phyloP scores from a whole-genome alignment of 1,140 invertebrate species.

The Episyrphus balteatus region DNA sequence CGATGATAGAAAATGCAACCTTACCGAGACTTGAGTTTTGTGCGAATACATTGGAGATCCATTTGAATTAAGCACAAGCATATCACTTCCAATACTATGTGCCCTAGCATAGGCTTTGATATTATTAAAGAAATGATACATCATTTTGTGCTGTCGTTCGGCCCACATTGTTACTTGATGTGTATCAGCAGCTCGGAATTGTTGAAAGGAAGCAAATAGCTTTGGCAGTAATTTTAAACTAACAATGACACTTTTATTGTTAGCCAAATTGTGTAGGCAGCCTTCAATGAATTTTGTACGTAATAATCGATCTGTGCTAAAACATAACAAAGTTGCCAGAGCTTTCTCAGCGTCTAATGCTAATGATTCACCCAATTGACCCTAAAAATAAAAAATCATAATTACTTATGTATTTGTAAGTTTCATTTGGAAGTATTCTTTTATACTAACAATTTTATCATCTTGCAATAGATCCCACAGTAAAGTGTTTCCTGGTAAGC shows the following conservation, averaged over 20 bases:
- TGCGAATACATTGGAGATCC: slow-evolving; percentile 59
- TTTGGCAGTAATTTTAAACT: slow-evolving; percentile 80
- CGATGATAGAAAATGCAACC: slow-evolving; percentile 82
- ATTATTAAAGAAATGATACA: slow-evolving; percentile 85
- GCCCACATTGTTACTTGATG: slow-evolving; percentile 79
- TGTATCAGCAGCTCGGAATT: slow-evolving; percentile 70
- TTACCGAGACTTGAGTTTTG: slow-evolving; percentile 79
- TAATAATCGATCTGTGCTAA: slow-evolving; percentile 76
- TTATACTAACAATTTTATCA: slow-evolving; percentile 67
- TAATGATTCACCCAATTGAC: slow-evolving; percentile 73
- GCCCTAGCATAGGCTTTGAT: slow-evolving; percentile 48
- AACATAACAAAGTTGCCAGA: slow-evolving; percentile 77
- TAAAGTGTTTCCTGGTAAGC: slow-evolving; percentile 77
- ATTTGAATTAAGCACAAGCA: slow-evolving; percentile 10
- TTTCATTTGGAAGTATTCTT: not conserved
- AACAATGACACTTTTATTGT: slow-evolving; percentile 78
- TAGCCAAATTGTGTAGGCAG: slow-evolving; percentile 79
- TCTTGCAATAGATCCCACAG: slow-evolving; percentile 91
- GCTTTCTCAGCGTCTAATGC: slow-evolving; percentile 86
- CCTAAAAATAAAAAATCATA: slow-evolving; percentile 40
- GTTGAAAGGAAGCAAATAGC: slow-evolving; percentile 82
- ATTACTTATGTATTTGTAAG: slow-evolving; percentile 6
- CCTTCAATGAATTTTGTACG: slow-evolving; percentile 91
- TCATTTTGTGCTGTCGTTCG: slow-evolving; percentile 80
- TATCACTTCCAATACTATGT: slow-evolving; percentile 20